phyloP scores from a whole-genome alignment of 2,888 invertebrate genomes.

The Eupithecia insigniata region DNA sequence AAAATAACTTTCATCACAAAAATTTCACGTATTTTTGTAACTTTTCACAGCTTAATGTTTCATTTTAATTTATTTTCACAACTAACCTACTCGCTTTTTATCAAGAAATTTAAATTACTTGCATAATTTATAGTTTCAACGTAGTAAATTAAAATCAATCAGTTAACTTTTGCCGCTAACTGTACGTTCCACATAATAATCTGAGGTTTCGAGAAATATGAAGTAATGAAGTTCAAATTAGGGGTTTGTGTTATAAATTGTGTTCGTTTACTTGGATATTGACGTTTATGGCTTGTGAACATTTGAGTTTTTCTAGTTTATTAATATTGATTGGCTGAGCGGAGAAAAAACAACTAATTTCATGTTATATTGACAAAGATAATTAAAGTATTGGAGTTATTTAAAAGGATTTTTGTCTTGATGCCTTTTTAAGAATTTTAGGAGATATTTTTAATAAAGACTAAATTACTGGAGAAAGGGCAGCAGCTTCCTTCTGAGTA shows the following conservation, averaged over 20 bases:
- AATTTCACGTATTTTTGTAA: neutral
- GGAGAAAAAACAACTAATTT: neutral
- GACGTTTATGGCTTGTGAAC: conserved; percentile 49
- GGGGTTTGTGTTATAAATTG: conserved; percentile 53
- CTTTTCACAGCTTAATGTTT: neutral
- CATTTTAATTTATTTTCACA: neutral
- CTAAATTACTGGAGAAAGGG: no score
- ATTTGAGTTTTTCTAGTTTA: conserved; percentile 27
- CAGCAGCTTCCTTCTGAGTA: no score
- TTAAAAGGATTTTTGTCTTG: neutral
- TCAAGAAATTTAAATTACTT: neutral
- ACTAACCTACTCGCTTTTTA: neutral
- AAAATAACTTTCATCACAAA: neutral
- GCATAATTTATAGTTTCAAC: neutral
- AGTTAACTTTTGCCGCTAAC: conserved; percentile 28
- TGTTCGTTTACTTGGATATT: conserved; percentile 48
- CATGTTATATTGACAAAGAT: neutral
- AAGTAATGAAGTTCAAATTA: conserved; percentile 70
- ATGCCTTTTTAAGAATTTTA: neutral
- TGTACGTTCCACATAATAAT: conserved; percentile 24
- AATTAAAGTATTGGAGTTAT: neutral
- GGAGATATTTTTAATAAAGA: neutral
- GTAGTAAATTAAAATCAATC: neutral
- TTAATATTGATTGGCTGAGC: conserved; percentile 6
- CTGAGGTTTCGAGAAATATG: conserved; percentile 62